Evolutionary conservation across 2,888 invertebrate species (phyloP), one percentile per base, ranked within the genome.

Genomic region (Lithophane socia): DNA sequence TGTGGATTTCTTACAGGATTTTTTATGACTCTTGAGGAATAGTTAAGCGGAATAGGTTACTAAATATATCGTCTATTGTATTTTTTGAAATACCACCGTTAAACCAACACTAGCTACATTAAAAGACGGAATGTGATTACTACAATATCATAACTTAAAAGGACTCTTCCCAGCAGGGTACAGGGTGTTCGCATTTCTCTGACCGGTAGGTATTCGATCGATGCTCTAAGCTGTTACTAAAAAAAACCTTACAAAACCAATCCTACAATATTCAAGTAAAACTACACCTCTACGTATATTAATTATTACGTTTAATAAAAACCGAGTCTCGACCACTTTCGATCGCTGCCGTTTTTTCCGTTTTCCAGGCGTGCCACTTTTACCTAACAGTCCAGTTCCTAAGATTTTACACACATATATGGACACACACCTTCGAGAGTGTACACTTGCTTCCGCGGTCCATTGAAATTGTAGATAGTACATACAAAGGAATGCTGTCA

Each of bases 301-400:
- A 84, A 84, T 83, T 73, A 73, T 80, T 73, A 69, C 58, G 54
- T 65, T 24, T 52, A 65, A 77, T 77, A 84, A 80, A 86, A 86
- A 88, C 75, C 10, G 10, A n/a, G 24, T 13, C 63, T 3, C 24
- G 66, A 66, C 88, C 87, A 91, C 92, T 92, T 92, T 92, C 92
- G 80, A 85, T 77, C 52, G 63, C 12, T 21, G 79, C 37, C 52
- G 85, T 89, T 90, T 89, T 90, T 88, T 88, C 80, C 76, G 21
- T 89, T 89, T 88, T 88, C 79, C 77, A 42, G 83, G 74, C 75
- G 37, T 65, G 72, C 90, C 90, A 92, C 92, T 92, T 92, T 92
- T 91, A 90, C 92, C 86, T 1, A 68, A 68, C 68, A 13, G 47
- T 29, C 69, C 84, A 80, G 76, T 79, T 87, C 76, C 52, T 73